These are phyloP conservation scores for Darevskia mixta DNA, from an alignment of 2,797 vertebrate genomes.

Conservation along the genomic window DNA sequence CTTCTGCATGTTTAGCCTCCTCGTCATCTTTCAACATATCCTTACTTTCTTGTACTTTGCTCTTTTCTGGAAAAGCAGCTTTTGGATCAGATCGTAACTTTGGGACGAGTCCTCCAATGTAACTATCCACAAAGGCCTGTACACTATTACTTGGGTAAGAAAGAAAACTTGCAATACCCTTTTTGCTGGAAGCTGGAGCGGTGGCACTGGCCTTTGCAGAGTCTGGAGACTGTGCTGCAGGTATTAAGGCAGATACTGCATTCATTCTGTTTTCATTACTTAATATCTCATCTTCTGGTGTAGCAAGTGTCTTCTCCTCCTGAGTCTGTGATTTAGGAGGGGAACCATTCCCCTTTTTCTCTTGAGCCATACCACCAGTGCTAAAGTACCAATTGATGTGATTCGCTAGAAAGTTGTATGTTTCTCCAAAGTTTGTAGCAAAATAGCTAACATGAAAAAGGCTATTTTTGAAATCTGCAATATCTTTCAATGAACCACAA, in stretches of 20 bases:
- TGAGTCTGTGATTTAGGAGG: constrained; percentile 60
- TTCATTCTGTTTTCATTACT: constrained; percentile 55
- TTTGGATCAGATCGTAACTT: constrained; percentile 87
- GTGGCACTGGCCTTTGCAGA: constrained; percentile 47
- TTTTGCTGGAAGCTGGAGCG: constrained; percentile 81
- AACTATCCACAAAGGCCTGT: constrained; percentile 94
- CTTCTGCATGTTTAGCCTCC: constrained; percentile 84
- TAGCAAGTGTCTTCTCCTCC: constrained; percentile 52
- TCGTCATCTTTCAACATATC: constrained; percentile 73
- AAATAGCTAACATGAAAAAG: constrained; percentile 89
- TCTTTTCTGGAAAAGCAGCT: constrained; percentile 72
- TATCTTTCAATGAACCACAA: constrained; percentile 64
- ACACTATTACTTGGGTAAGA: constrained; percentile 90
- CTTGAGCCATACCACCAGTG: constrained; percentile 78
- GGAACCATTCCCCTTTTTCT: constrained; percentile 65
- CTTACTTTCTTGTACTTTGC: constrained; percentile 72
- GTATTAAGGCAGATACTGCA: constrained; percentile 34
- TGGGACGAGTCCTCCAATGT: constrained; percentile 90
- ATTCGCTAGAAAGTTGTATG: constrained; percentile 88
- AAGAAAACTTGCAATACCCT: constrained; percentile 89
- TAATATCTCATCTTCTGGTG: constrained; percentile 32
- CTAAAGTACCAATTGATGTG: constrained; percentile 94
- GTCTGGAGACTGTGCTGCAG: constrained; percentile 65
- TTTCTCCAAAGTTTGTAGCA: constrained; percentile 89
- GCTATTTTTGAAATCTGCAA: constrained; percentile 70